phyloP scores from a whole-genome alignment of 2,797 vertebrate genomes.

The Cyprinodon diabolis region DNA sequence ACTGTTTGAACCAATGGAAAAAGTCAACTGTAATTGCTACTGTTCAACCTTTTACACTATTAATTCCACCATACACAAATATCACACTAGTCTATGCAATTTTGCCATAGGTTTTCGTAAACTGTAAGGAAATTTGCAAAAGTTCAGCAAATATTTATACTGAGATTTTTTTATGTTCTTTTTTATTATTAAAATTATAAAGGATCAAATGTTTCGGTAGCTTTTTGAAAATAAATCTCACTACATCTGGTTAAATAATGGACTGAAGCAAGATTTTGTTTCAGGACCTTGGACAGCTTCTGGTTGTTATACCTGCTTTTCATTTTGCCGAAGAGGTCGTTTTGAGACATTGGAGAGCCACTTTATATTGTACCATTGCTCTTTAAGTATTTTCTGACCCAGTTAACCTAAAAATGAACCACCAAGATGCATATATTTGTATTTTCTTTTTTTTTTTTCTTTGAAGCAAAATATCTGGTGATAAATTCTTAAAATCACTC shows the following conservation, averaged over 20 bases:
- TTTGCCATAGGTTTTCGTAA: not conserved
- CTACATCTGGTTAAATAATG: not conserved
- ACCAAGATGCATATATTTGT: not conserved
- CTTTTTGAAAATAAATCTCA: not conserved
- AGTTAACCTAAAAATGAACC: constrained; percentile 6
- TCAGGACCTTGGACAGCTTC: constrained; percentile 76
- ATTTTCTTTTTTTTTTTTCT: not conserved
- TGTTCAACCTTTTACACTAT: no score
- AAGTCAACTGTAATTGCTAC: no score
- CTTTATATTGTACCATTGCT: constrained; percentile 2
- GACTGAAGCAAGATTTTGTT: constrained; percentile 34
- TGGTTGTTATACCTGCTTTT: constrained; percentile 1
- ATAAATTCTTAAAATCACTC: not conserved
- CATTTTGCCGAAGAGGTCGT: not conserved
- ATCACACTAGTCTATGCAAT: not conserved
- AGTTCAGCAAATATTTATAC: not conserved
- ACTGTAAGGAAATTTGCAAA: not conserved
- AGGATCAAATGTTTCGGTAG: not conserved
- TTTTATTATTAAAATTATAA: not conserved
- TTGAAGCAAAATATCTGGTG: not conserved
- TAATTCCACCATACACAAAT: not conserved
- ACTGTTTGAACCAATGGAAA: no score
- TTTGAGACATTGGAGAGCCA: not conserved
- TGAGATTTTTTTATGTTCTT: not conserved
- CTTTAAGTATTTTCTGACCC: not conserved